These are phyloP conservation scores for Cherax destructor DNA, from an alignment of 1,140 invertebrate genomes.

Conservation along the genomic window DNA sequence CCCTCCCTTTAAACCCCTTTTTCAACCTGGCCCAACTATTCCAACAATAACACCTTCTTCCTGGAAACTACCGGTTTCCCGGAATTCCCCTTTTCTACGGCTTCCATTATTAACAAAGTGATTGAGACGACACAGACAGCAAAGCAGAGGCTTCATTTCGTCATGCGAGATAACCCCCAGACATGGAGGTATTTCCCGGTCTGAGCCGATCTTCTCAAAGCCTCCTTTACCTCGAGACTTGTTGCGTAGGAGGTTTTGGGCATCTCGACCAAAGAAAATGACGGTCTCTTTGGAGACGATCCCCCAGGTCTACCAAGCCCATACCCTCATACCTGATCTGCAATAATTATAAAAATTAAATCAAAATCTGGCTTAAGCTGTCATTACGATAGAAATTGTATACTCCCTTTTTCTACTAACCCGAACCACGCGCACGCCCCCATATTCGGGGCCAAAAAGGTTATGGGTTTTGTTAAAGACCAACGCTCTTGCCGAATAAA, in stretches of 20 bases:
- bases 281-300: slow-evolving; percentile 79
- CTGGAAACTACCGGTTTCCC: slow-evolving; percentile 74
- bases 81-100: slow-evolving; percentile 79
- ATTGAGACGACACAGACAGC: slow-evolving; percentile 80
- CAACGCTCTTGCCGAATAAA: no score
- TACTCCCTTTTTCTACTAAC: no score
- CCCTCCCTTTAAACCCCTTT: slow-evolving; percentile 78
- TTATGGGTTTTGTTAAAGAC: no score
- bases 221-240: slow-evolving; percentile 76
- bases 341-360: no score
- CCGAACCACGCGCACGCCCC: no score
- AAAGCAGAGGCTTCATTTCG: slow-evolving; percentile 81
- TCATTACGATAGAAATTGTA: no score
- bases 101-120: slow-evolving; percentile 82
- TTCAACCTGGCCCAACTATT: slow-evolving; percentile 77
- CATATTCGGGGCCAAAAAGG: no score
- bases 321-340: slow-evolving; percentile 50
- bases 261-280: slow-evolving; percentile 77
- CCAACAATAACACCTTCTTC: slow-evolving; percentile 76
- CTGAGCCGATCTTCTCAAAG: slow-evolving; percentile 78
- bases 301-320: slow-evolving; percentile 78
- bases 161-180: slow-evolving; percentile 77
- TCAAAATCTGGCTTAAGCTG: no score
- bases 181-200: slow-evolving; percentile 76
- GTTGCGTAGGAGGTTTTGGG: slow-evolving; percentile 78